Conservation (phyloP, 2,888 invertebrate species). For the Actias luna region DNA sequence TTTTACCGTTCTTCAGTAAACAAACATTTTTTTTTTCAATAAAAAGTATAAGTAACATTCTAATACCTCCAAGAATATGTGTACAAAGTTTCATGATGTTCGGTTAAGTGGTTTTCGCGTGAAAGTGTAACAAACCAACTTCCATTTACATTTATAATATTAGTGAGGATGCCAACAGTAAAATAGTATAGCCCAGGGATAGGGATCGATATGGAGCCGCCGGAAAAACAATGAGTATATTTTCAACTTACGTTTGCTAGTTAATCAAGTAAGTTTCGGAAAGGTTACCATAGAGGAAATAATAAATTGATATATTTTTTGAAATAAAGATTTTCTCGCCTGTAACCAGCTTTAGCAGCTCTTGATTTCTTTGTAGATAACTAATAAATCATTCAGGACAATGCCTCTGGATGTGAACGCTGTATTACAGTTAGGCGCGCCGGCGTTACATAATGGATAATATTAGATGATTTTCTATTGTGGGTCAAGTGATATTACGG, state of each 20-base stretch:
- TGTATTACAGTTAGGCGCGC: neutral
- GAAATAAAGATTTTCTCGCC: neutral
- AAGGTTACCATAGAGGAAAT: neutral
- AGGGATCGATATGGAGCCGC: too few relatives aligned
- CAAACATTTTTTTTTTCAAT: too few relatives aligned
- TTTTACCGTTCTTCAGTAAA: too few relatives aligned
- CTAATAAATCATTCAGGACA: constrained; percentile 8
- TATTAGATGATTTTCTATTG: constrained; percentile 6
- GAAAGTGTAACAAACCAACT: too few relatives aligned
- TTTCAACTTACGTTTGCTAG: neutral
- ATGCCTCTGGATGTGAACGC: constrained; percentile 3
- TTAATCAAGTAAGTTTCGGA: neutral
- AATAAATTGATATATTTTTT: neutral
- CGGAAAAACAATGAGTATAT: neutral
- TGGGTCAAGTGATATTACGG: constrained; percentile 6
- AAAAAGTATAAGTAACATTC: too few relatives aligned
- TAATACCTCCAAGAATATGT: too few relatives aligned
- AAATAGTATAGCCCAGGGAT: too few relatives aligned
- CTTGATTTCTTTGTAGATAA: constrained; percentile 5
- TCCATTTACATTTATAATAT: too few relatives aligned
- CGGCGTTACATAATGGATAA: constrained; percentile 1
- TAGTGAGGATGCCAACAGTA: too few relatives aligned
- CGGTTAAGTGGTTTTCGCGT: too few relatives aligned
- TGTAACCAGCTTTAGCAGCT: neutral
- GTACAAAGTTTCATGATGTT: too few relatives aligned